Evolutionary conservation across 92 coral and sea anemone genomes (phyloP).

Genomic region (Parazoanthus darwini): DNA sequence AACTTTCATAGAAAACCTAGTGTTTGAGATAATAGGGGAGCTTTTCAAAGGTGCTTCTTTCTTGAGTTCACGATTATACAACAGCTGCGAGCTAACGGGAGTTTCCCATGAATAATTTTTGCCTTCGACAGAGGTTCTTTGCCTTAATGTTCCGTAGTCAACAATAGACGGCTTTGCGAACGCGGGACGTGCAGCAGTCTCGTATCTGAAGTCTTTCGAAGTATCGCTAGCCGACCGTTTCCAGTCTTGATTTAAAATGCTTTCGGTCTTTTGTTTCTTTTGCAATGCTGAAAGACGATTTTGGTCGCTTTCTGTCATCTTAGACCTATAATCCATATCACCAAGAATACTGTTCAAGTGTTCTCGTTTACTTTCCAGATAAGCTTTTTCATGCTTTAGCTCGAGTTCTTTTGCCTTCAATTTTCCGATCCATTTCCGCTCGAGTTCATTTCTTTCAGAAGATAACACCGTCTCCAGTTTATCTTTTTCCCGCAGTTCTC

Average conservation of each 20-base stretch:
- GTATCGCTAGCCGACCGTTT: constrained; percentile 10
- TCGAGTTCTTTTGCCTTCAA: constrained; percentile 70
- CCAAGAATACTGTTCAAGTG: constrained; percentile 44
- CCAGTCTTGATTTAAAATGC: neutral
- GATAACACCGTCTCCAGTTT: constrained; percentile 72
- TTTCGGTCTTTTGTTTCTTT: constrained; percentile 9
- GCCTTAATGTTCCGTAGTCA: constrained; percentile 30
- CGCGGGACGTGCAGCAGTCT: neutral
- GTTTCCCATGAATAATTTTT: neutral
- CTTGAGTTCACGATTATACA: neutral
- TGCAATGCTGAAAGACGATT: neutral
- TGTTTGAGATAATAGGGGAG: neutral
- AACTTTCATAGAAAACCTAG: neutral
- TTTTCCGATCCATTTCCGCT: constrained; percentile 74
- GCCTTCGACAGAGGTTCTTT: constrained; percentile 7
- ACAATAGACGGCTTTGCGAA: constrained; percentile 10
- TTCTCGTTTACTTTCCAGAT: constrained; percentile 58
- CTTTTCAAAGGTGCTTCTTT: neutral
- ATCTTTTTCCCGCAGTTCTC: constrained; percentile 70
- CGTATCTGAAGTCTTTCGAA: neutral
- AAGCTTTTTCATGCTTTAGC: constrained; percentile 58
- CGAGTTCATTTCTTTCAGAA: constrained; percentile 72
- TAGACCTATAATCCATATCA: neutral
- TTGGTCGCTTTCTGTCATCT: neutral
- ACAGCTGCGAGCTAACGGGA: neutral